Evolutionary conservation across 2,888 invertebrate species (phyloP), one percentile per base, ranked within the genome.

Genomic region (Laothoe populi): DNA sequence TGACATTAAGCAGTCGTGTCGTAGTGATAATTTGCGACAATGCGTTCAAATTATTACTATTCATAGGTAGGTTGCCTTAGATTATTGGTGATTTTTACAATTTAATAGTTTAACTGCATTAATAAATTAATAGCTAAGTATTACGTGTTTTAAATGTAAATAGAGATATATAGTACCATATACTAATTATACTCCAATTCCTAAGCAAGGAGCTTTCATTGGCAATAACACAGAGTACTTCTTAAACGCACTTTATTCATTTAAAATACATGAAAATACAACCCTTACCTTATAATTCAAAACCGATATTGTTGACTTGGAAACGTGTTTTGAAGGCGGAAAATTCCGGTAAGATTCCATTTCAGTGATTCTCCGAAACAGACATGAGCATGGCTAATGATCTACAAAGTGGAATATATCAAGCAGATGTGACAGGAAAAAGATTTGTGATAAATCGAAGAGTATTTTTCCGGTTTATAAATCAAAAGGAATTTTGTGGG

Each of bases 391-490:
- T 31, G 40, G 57, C 38, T 58, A 40, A 42, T 40, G 40, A 38
- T 46, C 21, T 60, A n/a, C 19, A 60, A 35, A 35, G 21, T n/a
- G 59, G 66, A 65, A 66, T 58, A 63, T 68, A 69, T 67, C 63
- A 63, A 64, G 64, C 24, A 16, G 16, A 40, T 58, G 66, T 68
- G 70, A 35, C 65, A 61, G 70, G 69, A 67, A 70, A 74, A 77
- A 74, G 69, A 71, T 70, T 70, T 64, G 61, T 67, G 62, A 77
- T 79, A 80, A 80, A 79, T 82, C 78, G 78, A 63, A 66, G 63
- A 69, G 70, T 74, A 70, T 78, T 80, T 72, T 79, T 79, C 78
- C 78, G 76, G 74, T 70, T 77, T 75, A 76, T 82, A 82, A 82
- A 80, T 80, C 80, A 78, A 66, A 70, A 57, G 64, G 62, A 73